Conservation (phyloP, 2,113 vertebrate genomes). For the Grammomys dolichurus region DNA sequence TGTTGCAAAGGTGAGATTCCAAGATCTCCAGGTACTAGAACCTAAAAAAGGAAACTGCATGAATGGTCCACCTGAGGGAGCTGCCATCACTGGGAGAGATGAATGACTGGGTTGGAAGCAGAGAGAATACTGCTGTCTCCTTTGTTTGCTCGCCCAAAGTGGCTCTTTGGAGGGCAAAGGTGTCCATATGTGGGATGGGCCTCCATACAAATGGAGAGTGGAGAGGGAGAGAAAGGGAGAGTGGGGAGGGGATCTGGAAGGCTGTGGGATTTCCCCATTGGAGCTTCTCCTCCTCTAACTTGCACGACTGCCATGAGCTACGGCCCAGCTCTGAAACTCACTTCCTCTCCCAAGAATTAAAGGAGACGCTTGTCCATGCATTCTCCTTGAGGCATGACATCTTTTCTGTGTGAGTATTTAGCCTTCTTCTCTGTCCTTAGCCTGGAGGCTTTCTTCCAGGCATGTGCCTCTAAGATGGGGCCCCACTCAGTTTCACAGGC, state of each 20-base stretch:
- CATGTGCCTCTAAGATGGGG: neutral
- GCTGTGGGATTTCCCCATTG: fast-evolving
- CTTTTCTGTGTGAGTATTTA: neutral
- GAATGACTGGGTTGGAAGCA: neutral
- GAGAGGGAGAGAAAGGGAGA: too few relatives aligned
- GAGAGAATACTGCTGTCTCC: neutral
- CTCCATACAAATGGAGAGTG: neutral
- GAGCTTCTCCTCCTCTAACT: neutral
- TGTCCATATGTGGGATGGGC: fast-evolving
- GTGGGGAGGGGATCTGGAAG: neutral
- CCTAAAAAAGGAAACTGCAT: neutral
- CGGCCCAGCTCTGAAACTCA: neutral
- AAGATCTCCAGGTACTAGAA: neutral
- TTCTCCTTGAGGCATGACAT: fast-evolving
- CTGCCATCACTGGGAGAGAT: neutral
- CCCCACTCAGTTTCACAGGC: neutral
- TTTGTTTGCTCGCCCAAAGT: fast-evolving
- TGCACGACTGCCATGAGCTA: neutral
- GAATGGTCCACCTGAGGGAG: neutral
- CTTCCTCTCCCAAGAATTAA: neutral
- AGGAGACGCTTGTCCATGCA: neutral
- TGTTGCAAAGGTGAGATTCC: neutral
- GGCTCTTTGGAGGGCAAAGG: neutral
- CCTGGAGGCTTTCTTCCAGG: neutral
- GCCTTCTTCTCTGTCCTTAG: neutral